Evolutionary conservation across 2,888 invertebrate genomes (phyloP), one percentile per base, ranked within the genome.

Genomic region (Platerodrilus igneus): DNA sequence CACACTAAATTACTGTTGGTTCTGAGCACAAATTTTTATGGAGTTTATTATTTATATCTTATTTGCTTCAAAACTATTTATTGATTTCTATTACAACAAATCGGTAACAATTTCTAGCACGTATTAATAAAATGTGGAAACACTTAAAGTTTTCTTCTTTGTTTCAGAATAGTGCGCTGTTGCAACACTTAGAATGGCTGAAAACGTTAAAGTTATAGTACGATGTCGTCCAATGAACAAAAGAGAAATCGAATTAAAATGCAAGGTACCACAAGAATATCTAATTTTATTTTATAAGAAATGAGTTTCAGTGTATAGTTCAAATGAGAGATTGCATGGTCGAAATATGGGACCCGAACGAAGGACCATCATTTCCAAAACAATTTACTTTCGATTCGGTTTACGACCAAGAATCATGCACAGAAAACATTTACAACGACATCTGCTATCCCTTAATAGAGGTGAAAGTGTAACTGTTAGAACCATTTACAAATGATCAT

Each of bases 201-300:
- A 86, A 66, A 73, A 80, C 56, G 87, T 89, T 35, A 85, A 84
- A 70, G 89, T 89, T 33, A 83, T 88, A 39, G 86, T 87, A 49
- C 70, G 88, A 72, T 91, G 90, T 73, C 82, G 91, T 32, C 92
- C 92, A 14, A 82, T 89, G 78, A 89, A 86, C 71, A 73, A 73
- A 47, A 75, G 81, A 50, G 92, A 92, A 69, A 74, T 72, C 31
- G 75, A 75, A 31, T 66, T 81, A 42, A 79, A 79, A 49, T 83
- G 83, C 66, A 75, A 81, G 68, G 79, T 79, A 65, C 64, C 2
- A 11, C n/a, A 8, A 10, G 8, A 28, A 17, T n/a, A 23, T 39
- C 8, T 41, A 25, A 17, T 8, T 10, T n/a, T 10, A 11, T 17
- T 5, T 2, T 4, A 5, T 6, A 23, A 8, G 6, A n/a, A 31